Base-by-base conservation (phyloP, 2,888 invertebrate genomes). In the Gerris lacustris region DNA sequence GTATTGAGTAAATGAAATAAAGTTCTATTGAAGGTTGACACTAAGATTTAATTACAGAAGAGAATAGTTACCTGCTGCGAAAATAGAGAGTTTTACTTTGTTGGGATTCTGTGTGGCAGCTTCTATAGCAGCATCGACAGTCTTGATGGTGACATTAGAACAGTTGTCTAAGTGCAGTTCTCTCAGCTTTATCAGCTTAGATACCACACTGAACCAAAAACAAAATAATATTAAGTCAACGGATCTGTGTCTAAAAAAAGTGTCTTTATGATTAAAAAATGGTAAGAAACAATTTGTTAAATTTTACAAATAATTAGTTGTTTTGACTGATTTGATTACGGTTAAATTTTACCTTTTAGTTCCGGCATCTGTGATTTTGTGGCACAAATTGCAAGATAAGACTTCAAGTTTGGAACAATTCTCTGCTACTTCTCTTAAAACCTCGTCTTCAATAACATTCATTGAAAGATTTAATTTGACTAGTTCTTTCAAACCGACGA, bases 311-410 rank as follows among this genome's bases (percentile, higher is more conserved):
- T n/a, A n/a, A n/a, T n/a, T n/a, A n/a, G n/a, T n/a, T n/a, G n/a
- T n/a, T n/a, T n/a, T n/a, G n/a, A n/a, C n/a, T n/a, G n/a, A n/a
- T n/a, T n/a, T n/a, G n/a, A n/a, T n/a, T n/a, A n/a, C n/a, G n/a
- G 31, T 31, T 31, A 31, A 31, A 31, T 31, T 31, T 63, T 70
- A 70, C 70, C 67, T 70, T 43, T 45, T 62, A 64, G 72, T 72
- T 18, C 73, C 73, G 63, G 71, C 69, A 45, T 73, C 73, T 9
- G 73, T 69, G 62, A 73, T 69, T 17, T 66, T 45, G 17, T 17
- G 44, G 63, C 72, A 72, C 11, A 69, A 69, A 47, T 62, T 72
- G 11, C 72, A 44, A 44, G 71, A 71, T 44, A 73, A 63, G 66
- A 68, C 71, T 67, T 72, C 67, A 31, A 73, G 55, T 11, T 66